A percentile compares a stretch with the other conserved stretches of the same genome.
Conservation (phyloP, 2,113 vertebrate genomes). For the Tichodroma muraria region DNA sequence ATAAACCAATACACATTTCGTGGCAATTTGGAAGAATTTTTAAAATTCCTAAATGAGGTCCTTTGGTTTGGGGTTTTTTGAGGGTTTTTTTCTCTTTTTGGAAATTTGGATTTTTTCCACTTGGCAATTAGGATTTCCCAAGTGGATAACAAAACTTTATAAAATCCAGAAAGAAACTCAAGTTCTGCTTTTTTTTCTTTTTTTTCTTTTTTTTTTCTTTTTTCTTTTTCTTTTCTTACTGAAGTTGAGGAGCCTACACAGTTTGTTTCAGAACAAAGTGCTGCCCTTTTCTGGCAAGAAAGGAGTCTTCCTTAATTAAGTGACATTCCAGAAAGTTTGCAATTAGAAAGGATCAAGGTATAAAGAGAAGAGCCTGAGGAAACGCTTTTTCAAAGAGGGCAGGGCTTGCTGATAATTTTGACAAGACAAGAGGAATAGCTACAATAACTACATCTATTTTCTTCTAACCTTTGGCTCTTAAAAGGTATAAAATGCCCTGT, state of each 20-base stretch:
- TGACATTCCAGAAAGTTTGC: conserved; percentile 3
- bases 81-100: not conserved
- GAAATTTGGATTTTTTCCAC: not conserved
- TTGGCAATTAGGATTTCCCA: not conserved
- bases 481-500: not conserved
- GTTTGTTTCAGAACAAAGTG: not conserved
- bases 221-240: too few relatives aligned
- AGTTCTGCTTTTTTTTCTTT: not conserved
- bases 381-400: not conserved
- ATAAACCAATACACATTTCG: not conserved
- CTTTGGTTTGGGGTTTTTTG: not conserved
- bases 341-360: not conserved
- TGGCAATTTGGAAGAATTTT: not conserved
- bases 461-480: not conserved
- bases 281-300: not conserved
- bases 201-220: not conserved
- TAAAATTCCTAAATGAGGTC: not conserved
- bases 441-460: not conserved
- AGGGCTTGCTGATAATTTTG: not conserved
- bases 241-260: not conserved
- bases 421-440: not conserved
- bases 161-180: not conserved
- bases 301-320: conserved; percentile 14
- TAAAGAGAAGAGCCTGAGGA: not conserved
- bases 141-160: not conserved